Base-by-base conservation (phyloP, 2,797 vertebrate genomes). In the Takifugu rubripes region DNA sequence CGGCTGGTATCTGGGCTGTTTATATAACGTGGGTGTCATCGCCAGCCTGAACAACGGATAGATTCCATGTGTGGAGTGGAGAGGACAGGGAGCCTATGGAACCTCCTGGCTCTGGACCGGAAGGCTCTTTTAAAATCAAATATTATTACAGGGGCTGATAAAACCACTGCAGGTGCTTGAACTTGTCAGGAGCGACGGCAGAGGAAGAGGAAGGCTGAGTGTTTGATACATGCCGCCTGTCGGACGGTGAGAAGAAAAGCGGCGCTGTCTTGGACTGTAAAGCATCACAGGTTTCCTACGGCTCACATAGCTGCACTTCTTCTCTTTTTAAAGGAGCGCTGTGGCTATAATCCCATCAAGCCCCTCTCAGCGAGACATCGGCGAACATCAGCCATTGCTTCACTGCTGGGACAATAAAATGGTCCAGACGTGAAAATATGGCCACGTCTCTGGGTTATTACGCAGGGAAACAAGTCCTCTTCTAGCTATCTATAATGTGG, bases 241-340 rank as follows among this genome's bases (percentile, higher is more conserved):
- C 77, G 66, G 58, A 21, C 21, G 21, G 21, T 21, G 21, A 21
- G 21, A 21, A 21, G 21, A 21, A 21, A 21, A 1, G 1, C 21
- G 21, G 21, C 21, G n/a, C 54, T 52, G 46, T 26, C 54, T 60
- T 24, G 3, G 25, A 48, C 25, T 21, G 25, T 59, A 72, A 74
- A 61, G 42, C 40, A 54, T 71, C 70, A 58, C 54, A 50, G 16
- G 59, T 54, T 68, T 68, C 61, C 63, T 17, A 15, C 58, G 49
- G 62, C 56, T 67, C 66, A 54, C 56, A 49, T 55, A 69, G 54
- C 27, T 27, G 68, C 40, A 56, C 50, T 64, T 52, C 48, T 52
- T 53, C 27, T 12, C 1, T 21, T 46, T 46, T 46, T 46, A 11
- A 46, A 8, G 6, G 16, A n/a, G 16, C 44, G 3, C 49, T 31